Conservation (phyloP, 2,888 invertebrate genomes). For the Agriopis marginaria region DNA sequence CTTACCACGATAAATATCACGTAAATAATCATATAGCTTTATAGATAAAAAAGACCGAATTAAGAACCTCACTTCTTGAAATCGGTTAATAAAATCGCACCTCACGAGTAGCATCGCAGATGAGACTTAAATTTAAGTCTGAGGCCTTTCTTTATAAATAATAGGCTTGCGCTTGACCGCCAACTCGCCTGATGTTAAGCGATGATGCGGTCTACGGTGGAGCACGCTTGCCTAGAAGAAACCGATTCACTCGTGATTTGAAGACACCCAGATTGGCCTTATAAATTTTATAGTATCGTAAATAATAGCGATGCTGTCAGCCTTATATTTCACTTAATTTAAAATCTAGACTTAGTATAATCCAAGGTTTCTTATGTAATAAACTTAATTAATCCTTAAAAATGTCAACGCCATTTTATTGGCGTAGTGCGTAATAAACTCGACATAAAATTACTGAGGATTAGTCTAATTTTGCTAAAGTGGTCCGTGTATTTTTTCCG, state of each 20-base stretch:
- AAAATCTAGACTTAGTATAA: constrained; percentile 42
- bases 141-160: too few relatives aligned
- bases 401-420: constrained; percentile 44
- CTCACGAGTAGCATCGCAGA: constrained; percentile 27
- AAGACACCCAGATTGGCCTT: too few relatives aligned
- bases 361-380: constrained; percentile 36
- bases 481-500: constrained; percentile 10
- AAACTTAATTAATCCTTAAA: constrained; percentile 40
- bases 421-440: constrained; percentile 35
- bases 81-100: constrained; percentile 29
- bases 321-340: constrained; percentile 38
- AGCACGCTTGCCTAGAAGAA: too few relatives aligned
- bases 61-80: too few relatives aligned
- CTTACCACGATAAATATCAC: too few relatives aligned
- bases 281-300: constrained; percentile 34
- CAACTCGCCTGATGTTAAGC: too few relatives aligned
- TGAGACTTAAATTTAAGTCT: constrained; percentile 10
- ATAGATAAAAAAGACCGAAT: neutral
- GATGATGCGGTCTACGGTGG: too few relatives aligned
- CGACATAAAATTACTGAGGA: constrained; percentile 29
- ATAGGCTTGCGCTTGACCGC: too few relatives aligned
- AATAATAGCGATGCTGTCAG: constrained; percentile 32
- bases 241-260: too few relatives aligned
- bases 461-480: constrained; percentile 17
- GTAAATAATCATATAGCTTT: too few relatives aligned